phyloP scores from a whole-genome alignment of 2,888 invertebrate species.

The Ellobium chinense region DNA sequence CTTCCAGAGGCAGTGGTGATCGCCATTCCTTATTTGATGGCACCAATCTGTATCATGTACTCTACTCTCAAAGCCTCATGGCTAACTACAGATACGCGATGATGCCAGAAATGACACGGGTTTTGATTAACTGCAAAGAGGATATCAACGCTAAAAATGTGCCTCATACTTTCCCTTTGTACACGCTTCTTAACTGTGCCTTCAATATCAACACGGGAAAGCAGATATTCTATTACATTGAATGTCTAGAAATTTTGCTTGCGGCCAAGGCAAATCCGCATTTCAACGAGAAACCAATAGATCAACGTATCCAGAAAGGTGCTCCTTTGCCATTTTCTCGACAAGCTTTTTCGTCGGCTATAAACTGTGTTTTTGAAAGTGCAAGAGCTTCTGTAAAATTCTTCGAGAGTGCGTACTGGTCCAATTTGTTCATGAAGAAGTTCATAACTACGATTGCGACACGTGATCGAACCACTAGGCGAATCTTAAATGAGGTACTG shows the following conservation, averaged over 20 bases:
- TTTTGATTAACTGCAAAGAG: slow-evolving; percentile 24
- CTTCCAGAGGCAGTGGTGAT: background rate
- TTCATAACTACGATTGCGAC: slow-evolving; percentile 18
- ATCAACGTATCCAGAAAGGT: background rate
- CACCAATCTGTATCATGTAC: slow-evolving; percentile 26
- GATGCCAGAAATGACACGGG: slow-evolving; percentile 37
- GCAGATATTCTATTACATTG: slow-evolving; percentile 23
- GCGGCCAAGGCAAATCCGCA: slow-evolving; percentile 31
- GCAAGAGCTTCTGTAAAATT: slow-evolving; percentile 23
- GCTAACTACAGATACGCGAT: slow-evolving; percentile 22
- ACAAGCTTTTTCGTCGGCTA: slow-evolving; percentile 6
- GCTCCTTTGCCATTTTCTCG: background rate
- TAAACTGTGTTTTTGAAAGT: slow-evolving; percentile 24
- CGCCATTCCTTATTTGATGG: slow-evolving; percentile 31
- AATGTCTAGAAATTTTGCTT: slow-evolving; percentile 30
- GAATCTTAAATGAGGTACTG: slow-evolving; percentile 21
- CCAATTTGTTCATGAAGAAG: slow-evolving; percentile 33
- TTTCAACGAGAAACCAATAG: background rate
- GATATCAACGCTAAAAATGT: slow-evolving; percentile 22
- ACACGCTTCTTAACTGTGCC: slow-evolving; percentile 36
- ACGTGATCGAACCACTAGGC: slow-evolving; percentile 13
- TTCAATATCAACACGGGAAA: slow-evolving; percentile 16
- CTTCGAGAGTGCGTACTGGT: slow-evolving; percentile 20
- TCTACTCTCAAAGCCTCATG: slow-evolving; percentile 33
- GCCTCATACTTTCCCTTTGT: slow-evolving; percentile 27